These are phyloP conservation scores for Epizoanthus stellaris DNA, from an alignment of 92 coral and sea anemone genomes.

Conservation along the genomic window DNA sequence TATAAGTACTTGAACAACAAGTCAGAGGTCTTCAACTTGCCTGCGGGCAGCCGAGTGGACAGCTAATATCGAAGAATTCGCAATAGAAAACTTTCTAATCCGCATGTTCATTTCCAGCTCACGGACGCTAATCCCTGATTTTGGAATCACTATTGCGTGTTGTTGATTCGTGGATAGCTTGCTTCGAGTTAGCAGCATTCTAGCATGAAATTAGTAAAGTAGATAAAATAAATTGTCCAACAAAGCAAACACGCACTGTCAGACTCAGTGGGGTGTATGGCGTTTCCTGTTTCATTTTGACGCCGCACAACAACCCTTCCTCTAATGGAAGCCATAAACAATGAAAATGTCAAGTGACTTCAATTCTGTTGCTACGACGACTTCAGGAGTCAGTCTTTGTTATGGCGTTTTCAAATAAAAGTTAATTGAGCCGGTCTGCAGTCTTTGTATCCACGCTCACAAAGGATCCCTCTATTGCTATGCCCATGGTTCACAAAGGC, in stretches of 20 bases:
- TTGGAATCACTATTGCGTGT: slow-evolving; percentile 31
- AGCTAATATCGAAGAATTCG: slow-evolving; percentile 13
- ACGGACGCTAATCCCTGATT: neutral
- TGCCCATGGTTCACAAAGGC: slow-evolving; percentile 13
- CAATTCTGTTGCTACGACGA: slow-evolving; percentile 39
- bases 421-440: slow-evolving; percentile 41
- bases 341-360: slow-evolving; percentile 35
- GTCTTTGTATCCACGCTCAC: slow-evolving; percentile 23
- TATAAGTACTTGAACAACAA: slow-evolving; percentile 38
- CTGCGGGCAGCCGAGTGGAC: slow-evolving; percentile 27
- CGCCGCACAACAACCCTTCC: slow-evolving; percentile 28
- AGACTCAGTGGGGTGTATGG: slow-evolving; percentile 21
- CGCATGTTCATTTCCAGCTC: neutral
- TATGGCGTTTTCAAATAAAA: slow-evolving; percentile 35
- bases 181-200: slow-evolving; percentile 37
- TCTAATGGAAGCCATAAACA: slow-evolving; percentile 8
- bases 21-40: slow-evolving; percentile 27
- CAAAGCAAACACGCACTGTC: slow-evolving; percentile 14
- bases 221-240: slow-evolving; percentile 23
- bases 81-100: slow-evolving; percentile 5
- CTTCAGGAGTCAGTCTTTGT: slow-evolving; percentile 31
- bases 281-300: slow-evolving; percentile 21
- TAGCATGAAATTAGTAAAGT: slow-evolving; percentile 36
- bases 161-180: neutral
- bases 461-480: neutral